These are phyloP conservation scores for Melipona beecheii DNA, from an alignment of 2,888 invertebrate species.

Conservation along the genomic window DNA sequence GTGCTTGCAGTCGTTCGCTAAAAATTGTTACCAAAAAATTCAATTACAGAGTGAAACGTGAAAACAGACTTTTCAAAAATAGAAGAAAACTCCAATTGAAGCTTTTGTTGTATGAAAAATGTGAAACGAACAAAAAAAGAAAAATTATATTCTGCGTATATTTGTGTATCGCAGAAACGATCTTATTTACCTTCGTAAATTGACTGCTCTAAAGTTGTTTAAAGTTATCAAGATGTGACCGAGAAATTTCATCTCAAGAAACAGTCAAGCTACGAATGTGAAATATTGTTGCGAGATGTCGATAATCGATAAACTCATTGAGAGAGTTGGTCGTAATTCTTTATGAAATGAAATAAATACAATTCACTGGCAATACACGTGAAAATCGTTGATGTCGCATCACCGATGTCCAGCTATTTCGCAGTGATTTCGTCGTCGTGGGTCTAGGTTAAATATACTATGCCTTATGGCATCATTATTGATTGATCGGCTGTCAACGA, in stretches of 20 bases:
- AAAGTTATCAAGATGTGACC: no score
- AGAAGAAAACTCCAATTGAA: neutral
- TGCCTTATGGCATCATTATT: slow-evolving; percentile 54
- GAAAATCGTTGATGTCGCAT: slow-evolving; percentile 31
- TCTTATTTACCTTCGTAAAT: neutral
- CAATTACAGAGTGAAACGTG: neutral
- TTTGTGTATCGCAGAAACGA: neutral
- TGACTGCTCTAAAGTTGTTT: neutral
- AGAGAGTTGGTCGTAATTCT: neutral
- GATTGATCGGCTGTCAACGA: slow-evolving; percentile 57
- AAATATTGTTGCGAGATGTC: neutral
- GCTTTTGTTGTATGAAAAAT: neutral
- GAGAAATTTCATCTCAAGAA: neutral
- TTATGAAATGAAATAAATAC: slow-evolving; percentile 2
- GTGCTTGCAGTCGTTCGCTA: no score
- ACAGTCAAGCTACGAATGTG: neutral
- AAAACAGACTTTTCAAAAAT: neutral
- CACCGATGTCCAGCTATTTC: slow-evolving; percentile 21
- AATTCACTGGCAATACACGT: neutral
- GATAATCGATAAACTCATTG: slow-evolving; percentile 23
- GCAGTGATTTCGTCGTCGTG: slow-evolving; percentile 10
- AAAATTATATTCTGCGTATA: neutral
- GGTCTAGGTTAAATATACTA: slow-evolving; percentile 43
- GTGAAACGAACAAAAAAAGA: neutral
- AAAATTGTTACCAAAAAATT: neutral